Base-by-base conservation (phyloP, 2,797 vertebrate genomes). In the Lateolabrax maculatus region DNA sequence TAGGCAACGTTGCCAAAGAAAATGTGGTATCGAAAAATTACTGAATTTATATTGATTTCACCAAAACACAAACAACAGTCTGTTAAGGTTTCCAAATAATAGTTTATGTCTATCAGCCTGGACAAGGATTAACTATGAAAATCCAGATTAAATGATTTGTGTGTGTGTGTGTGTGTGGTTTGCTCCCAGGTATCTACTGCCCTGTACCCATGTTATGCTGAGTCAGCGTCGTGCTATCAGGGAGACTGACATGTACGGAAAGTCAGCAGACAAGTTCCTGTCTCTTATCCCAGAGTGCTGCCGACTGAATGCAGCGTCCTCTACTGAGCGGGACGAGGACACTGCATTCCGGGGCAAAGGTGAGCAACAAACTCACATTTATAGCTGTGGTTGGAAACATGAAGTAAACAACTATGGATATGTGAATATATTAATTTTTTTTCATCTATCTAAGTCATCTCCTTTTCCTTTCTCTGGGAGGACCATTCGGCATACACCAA, bases 201-300 rank as follows among this genome's bases (percentile, higher is more conserved):
- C 98, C 25, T 99, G 98, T 91, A 98, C 97, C 77, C 98, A 99
- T 0, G 97, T 99, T 62, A 99, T 99, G 98, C 92, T 99, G 92
- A 99, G 98, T 94, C 98, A 99, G 95, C 95, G 96, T 44, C 95
- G 97, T 2, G 98, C 98, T 0, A 97, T 99, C 73, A 94, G 95
- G 85, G 98, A 99, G 89, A 92, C 97, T 0, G 98, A 99, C 92
- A 90, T 98, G 9, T 99, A 99, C 0, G 97, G 98, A 34, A 97
- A 95, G 91, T 97, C 97, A 0, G 97, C 98, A 0, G 96, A 97
- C 85, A 98, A 97, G 92, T 98, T 99, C 92, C 95, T 99, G 84
- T 98, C 98, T 0, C 96, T 99, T 64, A 97, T 98, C 92, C 98
- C 98, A 0, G 96, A 96, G 74, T 99, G 98, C 94, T 99, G 98